Percentiles rank a stretch among this genome's conserved stretches.
Conservation (phyloP, 2,113 vertebrate species). For the Ctenodactylus gundi region DNA sequence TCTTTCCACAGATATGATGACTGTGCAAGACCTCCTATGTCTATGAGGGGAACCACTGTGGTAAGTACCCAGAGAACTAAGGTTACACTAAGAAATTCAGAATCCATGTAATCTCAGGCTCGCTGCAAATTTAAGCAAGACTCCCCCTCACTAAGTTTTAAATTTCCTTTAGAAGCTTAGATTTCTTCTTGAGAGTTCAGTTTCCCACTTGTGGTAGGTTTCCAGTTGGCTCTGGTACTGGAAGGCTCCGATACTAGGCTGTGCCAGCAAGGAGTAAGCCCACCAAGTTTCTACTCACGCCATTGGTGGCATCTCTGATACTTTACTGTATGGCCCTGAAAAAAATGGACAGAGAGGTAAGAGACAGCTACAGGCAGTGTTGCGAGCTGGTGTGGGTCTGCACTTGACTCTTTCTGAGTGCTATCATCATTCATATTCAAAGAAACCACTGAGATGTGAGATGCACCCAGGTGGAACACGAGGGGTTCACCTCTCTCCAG, state of each 20-base stretch:
- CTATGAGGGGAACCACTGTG: slow-evolving; percentile 72
- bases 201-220: neutral
- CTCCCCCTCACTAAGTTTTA: neutral
- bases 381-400: neutral
- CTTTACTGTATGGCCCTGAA: neutral
- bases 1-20: slow-evolving; percentile 78
- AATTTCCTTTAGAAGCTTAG: neutral
- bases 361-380: neutral
- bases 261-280: neutral
- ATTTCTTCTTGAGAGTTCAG: neutral
- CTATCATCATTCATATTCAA: neutral
- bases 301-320: neutral
- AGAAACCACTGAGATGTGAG: neutral
- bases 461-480: neutral
- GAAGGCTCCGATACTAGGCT: neutral
- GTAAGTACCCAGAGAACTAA: slow-evolving; percentile 72
- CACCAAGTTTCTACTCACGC: rapidly evolving
- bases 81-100: neutral
- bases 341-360: neutral
- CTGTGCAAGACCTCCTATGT: slow-evolving; percentile 44
- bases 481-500: neutral
- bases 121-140: neutral
- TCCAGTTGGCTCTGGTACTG: slow-evolving; percentile 27
- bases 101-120: neutral
- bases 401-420: neutral